Base-by-base conservation (phyloP, 2,888 invertebrate species). In the Microctonus hyperodae region DNA sequence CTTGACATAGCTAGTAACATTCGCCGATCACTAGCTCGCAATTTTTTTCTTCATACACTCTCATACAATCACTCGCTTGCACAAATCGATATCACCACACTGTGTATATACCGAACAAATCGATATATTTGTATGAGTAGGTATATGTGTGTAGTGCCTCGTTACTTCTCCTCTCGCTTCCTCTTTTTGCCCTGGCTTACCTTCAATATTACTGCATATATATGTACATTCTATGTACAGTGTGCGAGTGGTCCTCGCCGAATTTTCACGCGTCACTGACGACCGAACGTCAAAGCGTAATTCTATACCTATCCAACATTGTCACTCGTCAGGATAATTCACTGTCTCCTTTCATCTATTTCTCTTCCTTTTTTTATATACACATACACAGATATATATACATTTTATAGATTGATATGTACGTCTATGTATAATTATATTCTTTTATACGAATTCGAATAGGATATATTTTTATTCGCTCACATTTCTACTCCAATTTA, bases 231-330 rank as follows among this genome's bases (percentile, higher is more conserved):
- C 16, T 22, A 33, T 28, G 9, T 9, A 13, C 16, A 33, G 33
- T n/a, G 51, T 28, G 44, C 10, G 37, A 59, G 53, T 37, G 25
- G 35, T 51, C 37, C 35, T 33, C 35, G 33, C 33, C 33, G 62
- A 62, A 62, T 62, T 62, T 62, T 37, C 62, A 23, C 53, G 67
- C 62, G 61, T 67, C 62, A 37, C 57, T 51, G 23, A 62, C 61
- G 67, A 62, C 50, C 56, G 57, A 60, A 60, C 60, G 60, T 44
- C 50, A 53, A 53, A 62, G 51, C 53, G 62, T 35, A 62, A 62
- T 62, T 62, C 51, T 35, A 62, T 20, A 35, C 25, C 51, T 37
- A 31, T 53, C 33, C 53, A 44, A 33, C 16, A 23, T 58, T 40
- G 31, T 56, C 58, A 35, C 59, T 44, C 59, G 20, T 31, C 51